Percentiles rank a stretch among this genome's conserved stretches.
phyloP scores from a whole-genome alignment of 1,140 invertebrate genomes.

The Psilanteris sp. region DNA sequence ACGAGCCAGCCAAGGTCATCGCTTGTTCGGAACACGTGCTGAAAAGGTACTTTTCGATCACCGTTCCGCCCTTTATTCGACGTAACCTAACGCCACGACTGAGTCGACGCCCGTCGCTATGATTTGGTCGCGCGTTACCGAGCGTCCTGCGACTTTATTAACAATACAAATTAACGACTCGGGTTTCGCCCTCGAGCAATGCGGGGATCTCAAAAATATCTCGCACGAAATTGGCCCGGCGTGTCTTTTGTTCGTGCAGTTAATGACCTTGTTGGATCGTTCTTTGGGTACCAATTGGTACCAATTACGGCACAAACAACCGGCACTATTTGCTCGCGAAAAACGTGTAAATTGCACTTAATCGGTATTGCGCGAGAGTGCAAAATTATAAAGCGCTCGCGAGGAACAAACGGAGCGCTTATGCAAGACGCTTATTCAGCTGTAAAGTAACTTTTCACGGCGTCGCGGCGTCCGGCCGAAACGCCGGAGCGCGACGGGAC shows the following conservation, averaged over 20 bases:
- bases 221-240: too few species aligned
- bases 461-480: constrained; percentile 1
- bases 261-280: constrained; percentile 28
- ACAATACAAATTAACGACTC: constrained; percentile 16
- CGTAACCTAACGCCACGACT: too few species aligned
- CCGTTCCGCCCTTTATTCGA: too few species aligned
- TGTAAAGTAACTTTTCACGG: constrained; percentile 41
- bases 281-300: constrained; percentile 13
- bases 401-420: constrained; percentile 40
- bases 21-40: constrained; percentile 82
- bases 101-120: too few species aligned
- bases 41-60: constrained; percentile 66
- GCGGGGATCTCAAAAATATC: too few species aligned
- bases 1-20: constrained; percentile 81
- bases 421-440: constrained; percentile 23
- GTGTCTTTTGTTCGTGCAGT: constrained; percentile 23
- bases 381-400: constrained; percentile 31
- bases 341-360: constrained; percentile 54
- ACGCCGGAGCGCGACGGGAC: constrained; percentile 16
- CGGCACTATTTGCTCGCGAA: constrained; percentile 18
- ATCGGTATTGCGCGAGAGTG: constrained; percentile 25
- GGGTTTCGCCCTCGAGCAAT: not conserved
- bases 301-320: constrained; percentile 15
- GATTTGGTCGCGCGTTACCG: too few species aligned
- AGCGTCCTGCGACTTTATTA: too few species aligned